phyloP scores from a whole-genome alignment of 1,140 invertebrate genomes.

The Drosophila tani region DNA sequence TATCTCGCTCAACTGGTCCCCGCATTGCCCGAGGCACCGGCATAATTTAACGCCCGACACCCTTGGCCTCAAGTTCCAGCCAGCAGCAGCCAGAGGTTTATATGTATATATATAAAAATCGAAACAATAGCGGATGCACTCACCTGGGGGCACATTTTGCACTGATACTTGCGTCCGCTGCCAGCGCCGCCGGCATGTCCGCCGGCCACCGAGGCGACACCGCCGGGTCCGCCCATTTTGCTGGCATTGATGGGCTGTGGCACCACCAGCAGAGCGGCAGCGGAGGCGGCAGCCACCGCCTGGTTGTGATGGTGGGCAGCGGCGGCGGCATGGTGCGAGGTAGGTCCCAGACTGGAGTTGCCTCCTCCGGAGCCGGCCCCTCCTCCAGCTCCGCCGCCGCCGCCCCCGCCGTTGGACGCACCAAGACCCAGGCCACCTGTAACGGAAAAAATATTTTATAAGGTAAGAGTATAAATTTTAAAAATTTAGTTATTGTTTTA shows the following conservation, averaged over 20 bases:
- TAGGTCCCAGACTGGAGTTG: slow-evolving; percentile 85
- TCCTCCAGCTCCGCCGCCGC: slow-evolving; percentile 40
- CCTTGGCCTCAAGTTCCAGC: slow-evolving; percentile 54
- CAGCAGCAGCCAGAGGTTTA: slow-evolving; percentile 24
- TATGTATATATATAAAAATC: slow-evolving; percentile 9
- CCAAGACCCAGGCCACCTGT: slow-evolving; percentile 65
- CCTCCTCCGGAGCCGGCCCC: slow-evolving; percentile 85
- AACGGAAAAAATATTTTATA: background rate
- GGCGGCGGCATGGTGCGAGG: slow-evolving; percentile 72
- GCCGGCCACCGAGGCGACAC: slow-evolving; percentile 83
- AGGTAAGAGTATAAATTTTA: too few relatives aligned
- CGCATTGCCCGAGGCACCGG: slow-evolving; percentile 44
- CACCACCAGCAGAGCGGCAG: slow-evolving; percentile 91
- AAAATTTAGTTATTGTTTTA: background rate
- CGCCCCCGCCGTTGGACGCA: slow-evolving; percentile 42
- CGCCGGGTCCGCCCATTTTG: slow-evolving; percentile 86
- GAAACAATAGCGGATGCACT: slow-evolving; percentile 67
- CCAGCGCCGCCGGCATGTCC: slow-evolving; percentile 86
- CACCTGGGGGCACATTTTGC: slow-evolving; percentile 99
- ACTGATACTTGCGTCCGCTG: slow-evolving; percentile 94
- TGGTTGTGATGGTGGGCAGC: slow-evolving; percentile 79
- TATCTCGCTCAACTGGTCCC: slow-evolving; percentile 47
- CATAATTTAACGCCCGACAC: slow-evolving; percentile 51
- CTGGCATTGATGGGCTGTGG: slow-evolving; percentile 95
- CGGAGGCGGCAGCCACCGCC: slow-evolving; percentile 82